Evolutionary conservation across 2,888 invertebrate species (phyloP).

Genomic region (Physocephala rufipes): DNA sequence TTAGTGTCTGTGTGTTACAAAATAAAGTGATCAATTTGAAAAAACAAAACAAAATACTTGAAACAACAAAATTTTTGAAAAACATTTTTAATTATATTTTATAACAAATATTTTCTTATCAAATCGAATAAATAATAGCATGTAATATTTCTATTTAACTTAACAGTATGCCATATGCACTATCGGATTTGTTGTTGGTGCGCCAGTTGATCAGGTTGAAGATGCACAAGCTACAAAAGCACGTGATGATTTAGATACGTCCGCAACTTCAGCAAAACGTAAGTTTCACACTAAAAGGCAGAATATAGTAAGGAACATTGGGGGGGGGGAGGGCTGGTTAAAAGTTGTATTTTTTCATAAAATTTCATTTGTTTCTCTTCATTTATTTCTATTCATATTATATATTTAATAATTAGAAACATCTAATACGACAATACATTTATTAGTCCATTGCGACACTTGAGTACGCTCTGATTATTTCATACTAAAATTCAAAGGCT

Average conservation of each 20-base stretch:
- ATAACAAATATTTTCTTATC: not conserved
- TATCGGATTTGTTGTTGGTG: not conserved
- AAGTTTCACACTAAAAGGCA: conserved; percentile 42
- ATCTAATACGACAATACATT: no score
- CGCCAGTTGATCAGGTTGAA: conserved; percentile 16
- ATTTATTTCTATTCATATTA: no score
- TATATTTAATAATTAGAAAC: no score
- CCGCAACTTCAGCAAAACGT: conserved; percentile 62
- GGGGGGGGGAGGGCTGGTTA: no score
- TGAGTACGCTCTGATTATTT: no score
- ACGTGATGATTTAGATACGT: conserved; percentile 53
- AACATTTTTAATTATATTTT: not conserved
- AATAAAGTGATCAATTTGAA: not conserved
- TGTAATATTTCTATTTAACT: not conserved
- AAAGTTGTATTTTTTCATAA: no score
- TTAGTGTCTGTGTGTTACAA: conserved; percentile 9
- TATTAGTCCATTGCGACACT: no score
- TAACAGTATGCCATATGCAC: conserved; percentile 22
- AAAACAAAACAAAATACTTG: not conserved
- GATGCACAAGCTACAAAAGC: not conserved
- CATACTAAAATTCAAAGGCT: no score
- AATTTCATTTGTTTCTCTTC: no score
- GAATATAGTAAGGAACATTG: not conserved
- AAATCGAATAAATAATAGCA: not conserved
- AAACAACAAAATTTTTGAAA: not conserved